Percentiles rank a stretch among this genome's conserved stretches.
Evolutionary conservation across 2,888 invertebrate species (phyloP).

Genomic region (Dryocosmus kuriphilus): DNA sequence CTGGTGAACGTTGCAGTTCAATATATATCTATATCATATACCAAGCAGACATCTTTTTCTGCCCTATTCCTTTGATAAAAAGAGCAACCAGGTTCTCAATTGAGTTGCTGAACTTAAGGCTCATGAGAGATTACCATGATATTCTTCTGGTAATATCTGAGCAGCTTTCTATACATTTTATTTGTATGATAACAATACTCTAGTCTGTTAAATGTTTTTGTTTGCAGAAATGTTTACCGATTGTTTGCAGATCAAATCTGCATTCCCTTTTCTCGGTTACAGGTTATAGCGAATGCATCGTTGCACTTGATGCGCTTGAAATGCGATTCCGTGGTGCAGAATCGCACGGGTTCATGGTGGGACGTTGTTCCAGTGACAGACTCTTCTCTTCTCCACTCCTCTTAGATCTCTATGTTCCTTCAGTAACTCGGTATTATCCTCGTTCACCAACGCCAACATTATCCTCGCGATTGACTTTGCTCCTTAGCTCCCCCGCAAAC

Average conservation of each 20-base stretch:
- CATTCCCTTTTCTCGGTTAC: background rate
- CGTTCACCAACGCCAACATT: slow-evolving; percentile 36
- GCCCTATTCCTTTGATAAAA: background rate
- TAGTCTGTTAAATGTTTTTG: too few species aligned
- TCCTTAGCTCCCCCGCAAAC: background rate
- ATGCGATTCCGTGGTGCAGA: slow-evolving; percentile 67
- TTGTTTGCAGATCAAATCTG: background rate
- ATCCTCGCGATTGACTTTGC: slow-evolving; percentile 44
- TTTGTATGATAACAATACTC: too few species aligned
- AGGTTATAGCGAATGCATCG: slow-evolving; percentile 68
- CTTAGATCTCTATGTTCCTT: slow-evolving; percentile 42
- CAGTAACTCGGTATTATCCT: slow-evolving; percentile 39
- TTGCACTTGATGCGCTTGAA: slow-evolving; percentile 73
- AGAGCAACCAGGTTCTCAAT: background rate
- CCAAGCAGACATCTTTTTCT: slow-evolving; percentile 23
- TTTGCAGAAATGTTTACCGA: too few species aligned
- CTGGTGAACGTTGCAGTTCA: slow-evolving; percentile 51
- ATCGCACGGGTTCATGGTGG: slow-evolving; percentile 70
- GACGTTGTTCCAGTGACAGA: slow-evolving; percentile 73
- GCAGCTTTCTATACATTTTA: too few species aligned
- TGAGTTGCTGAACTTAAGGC: background rate
- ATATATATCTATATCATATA: background rate
- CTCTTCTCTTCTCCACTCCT: slow-evolving; percentile 50
- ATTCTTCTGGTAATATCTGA: too few species aligned
- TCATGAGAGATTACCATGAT: too few species aligned